Evolutionary conservation across 1,140 invertebrate genomes (phyloP).

Genomic region (Chlorops oryzae): DNA sequence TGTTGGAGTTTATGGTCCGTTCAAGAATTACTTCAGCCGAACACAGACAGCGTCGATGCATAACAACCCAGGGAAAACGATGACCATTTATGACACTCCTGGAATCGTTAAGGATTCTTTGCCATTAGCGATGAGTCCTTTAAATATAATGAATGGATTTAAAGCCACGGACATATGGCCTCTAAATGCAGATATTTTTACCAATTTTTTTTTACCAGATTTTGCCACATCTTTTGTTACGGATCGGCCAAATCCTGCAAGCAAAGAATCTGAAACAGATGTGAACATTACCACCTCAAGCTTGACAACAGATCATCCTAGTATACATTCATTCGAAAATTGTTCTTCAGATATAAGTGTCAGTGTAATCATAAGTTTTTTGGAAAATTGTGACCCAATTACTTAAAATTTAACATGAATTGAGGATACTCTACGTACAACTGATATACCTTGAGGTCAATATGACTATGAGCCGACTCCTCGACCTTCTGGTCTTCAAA

Average conservation of each 20-base stretch:
- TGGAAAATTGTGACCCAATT: neutral
- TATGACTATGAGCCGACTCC: neutral
- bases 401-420: neutral
- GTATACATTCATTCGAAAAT: no score
- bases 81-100: no score
- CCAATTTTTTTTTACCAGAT: no score
- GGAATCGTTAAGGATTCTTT: neutral
- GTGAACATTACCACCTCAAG: no score
- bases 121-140: neutral
- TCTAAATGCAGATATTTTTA: no score
- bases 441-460: neutral
- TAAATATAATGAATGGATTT: neutral
- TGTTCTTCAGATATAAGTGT: no score
- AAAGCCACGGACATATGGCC: no score
- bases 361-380: neutral
- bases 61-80: neutral
- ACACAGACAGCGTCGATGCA: neutral
- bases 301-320: neutral
- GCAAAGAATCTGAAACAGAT: no score
- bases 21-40: neutral
- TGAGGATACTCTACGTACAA: neutral
- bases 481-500: no score
- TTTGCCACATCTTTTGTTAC: neutral
- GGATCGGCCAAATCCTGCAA: no score
- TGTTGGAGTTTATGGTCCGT: no score